Conservation (phyloP, 2,888 invertebrate genomes). For the Tanytarsus gracilentus region DNA sequence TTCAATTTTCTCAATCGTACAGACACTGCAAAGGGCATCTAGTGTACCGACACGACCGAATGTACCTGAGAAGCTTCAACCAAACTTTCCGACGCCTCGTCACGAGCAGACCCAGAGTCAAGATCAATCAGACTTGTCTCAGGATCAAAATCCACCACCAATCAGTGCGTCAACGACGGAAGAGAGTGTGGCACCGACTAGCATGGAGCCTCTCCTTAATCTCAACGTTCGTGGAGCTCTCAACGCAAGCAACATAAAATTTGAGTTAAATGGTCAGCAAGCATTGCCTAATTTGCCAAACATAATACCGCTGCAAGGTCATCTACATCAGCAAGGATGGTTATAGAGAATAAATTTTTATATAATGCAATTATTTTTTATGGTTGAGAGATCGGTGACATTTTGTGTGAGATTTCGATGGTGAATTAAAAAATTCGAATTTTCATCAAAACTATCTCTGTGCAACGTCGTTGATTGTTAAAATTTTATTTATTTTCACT, state of each 20-base stretch:
- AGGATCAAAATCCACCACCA: conserved; percentile 12
- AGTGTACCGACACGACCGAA: conserved; percentile 55
- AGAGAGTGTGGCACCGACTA: conserved; percentile 29
- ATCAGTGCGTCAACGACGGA: conserved; percentile 31
- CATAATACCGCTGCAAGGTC: conserved; percentile 30
- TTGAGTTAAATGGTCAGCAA: conserved; percentile 22
- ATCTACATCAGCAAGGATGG: conserved; percentile 31
- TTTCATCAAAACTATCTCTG: no score
- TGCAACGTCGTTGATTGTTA: no score
- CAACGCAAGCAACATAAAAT: conserved; percentile 23
- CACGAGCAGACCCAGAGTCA: conserved; percentile 56
- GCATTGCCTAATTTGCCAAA: conserved; percentile 30
- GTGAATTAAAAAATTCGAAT: no score
- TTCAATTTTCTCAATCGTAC: conserved; percentile 34
- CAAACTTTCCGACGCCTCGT: conserved; percentile 41
- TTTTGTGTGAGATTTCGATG: no score
- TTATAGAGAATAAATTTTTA: conserved; percentile 20
- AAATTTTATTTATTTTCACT: no score
- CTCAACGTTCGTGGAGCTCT: not conserved
- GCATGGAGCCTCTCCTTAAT: conserved; percentile 1
- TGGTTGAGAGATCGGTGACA: not conserved
- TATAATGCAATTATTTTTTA: not conserved
- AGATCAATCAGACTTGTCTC: conserved; percentile 44
- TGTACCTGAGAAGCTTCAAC: conserved; percentile 43
- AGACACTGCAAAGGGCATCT: conserved; percentile 59